Conservation (phyloP, 2,888 invertebrate genomes). For the Chloroclystis v-ata region DNA sequence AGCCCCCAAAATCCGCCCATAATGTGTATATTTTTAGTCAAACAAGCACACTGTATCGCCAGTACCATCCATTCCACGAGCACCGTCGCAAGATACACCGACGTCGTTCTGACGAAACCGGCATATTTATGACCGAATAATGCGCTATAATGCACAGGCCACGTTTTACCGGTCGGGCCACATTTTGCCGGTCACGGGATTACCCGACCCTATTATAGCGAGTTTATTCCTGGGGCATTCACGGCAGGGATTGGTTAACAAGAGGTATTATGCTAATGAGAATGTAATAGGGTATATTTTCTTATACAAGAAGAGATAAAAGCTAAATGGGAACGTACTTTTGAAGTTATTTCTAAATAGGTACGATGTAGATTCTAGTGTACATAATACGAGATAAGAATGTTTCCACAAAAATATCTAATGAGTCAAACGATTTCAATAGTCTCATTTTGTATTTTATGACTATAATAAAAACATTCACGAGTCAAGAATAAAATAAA, state of each 20-base stretch:
- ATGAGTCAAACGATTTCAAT: too few relatives aligned
- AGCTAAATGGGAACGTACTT: not conserved
- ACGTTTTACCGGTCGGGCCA: conserved; percentile 16
- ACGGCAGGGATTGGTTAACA: conserved; percentile 14
- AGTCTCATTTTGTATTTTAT: too few relatives aligned
- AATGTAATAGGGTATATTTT: conserved; percentile 3
- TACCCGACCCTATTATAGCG: conserved; percentile 16
- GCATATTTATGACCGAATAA: conserved; percentile 21
- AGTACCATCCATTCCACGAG: not conserved
- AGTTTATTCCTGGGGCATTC: conserved; percentile 7
- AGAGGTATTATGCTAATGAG: conserved; percentile 19
- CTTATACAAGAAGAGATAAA: not conserved
- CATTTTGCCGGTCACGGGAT: conserved; percentile 8
- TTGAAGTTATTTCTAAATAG: too few relatives aligned
- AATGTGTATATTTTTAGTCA: not conserved
- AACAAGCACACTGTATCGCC: not conserved
- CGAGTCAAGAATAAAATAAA: too few relatives aligned
- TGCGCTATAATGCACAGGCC: conserved; percentile 19
- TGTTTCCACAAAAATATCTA: too few relatives aligned
- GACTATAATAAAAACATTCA: too few relatives aligned
- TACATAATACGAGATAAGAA: too few relatives aligned
- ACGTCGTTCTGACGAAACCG: conserved; percentile 8
- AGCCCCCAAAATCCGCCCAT: not conserved
- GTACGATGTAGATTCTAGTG: too few relatives aligned
- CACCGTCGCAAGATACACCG: conserved; percentile 9